A percentile compares a stretch with the other conserved stretches of the same genome.
Conservation (phyloP, 2,797 vertebrate genomes). For the Rhinoraja longicauda region DNA sequence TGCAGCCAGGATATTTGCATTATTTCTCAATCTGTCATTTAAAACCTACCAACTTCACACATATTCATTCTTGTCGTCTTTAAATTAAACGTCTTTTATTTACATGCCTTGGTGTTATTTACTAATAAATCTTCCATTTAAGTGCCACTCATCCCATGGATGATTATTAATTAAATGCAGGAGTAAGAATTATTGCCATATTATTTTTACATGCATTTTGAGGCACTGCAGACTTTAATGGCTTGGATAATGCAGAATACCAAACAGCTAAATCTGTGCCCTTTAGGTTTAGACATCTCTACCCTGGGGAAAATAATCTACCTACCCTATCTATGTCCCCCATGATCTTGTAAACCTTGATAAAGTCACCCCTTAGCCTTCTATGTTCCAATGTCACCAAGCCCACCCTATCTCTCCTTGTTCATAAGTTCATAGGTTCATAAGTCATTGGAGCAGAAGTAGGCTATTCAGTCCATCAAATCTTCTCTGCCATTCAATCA, state of each 20-base stretch:
- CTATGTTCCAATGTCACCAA: too few species aligned
- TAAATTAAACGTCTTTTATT: constrained; percentile 17
- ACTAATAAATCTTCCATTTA: not conserved
- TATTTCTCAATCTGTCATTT: not conserved
- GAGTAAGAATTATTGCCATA: constrained; percentile 2
- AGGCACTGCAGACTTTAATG: not conserved
- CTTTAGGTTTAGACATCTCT: too few species aligned
- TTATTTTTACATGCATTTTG: not conserved
- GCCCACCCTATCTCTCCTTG: too few species aligned
- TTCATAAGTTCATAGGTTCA: not conserved
- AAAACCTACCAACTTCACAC: not conserved
- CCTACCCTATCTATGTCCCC: too few species aligned
- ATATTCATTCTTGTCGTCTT: not conserved
- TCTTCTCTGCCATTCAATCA: too few species aligned
- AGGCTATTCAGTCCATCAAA: too few species aligned
- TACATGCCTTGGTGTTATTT: not conserved
- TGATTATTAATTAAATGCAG: constrained; percentile 29
- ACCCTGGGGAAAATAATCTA: too few species aligned
- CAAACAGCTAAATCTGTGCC: too few species aligned
- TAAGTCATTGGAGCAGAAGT: too few species aligned
- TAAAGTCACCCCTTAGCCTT: too few species aligned
- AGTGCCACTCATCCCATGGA: not conserved
- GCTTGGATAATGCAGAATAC: not conserved
- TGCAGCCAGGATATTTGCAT: not conserved
- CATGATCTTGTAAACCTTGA: too few species aligned